Conservation (phyloP, 2,797 vertebrate genomes). For the Holocentrus rufus region DNA sequence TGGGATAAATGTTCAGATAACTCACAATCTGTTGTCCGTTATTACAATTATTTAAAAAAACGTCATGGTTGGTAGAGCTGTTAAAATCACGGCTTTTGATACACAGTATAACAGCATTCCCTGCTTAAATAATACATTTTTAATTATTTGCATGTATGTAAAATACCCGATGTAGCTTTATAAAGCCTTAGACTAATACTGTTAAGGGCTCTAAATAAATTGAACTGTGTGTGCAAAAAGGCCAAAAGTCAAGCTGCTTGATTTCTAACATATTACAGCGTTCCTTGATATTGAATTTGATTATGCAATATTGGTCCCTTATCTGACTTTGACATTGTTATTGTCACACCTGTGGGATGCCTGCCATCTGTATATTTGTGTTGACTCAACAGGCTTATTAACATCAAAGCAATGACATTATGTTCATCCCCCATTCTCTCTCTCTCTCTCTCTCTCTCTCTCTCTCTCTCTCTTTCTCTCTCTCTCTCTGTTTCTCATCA, state of each 20-base stretch:
- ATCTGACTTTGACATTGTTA: background rate
- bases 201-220: too few species aligned
- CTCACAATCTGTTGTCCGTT: too few species aligned
- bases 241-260: background rate
- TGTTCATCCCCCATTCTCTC: background rate
- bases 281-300: too few species aligned
- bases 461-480: background rate
- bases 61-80: too few species aligned
- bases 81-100: too few species aligned
- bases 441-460: background rate
- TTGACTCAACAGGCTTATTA: background rate
- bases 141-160: too few species aligned
- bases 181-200: too few species aligned
- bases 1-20: too few species aligned
- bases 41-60: too few species aligned
- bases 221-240: background rate
- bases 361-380: background rate
- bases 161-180: too few species aligned
- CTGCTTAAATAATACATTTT: too few species aligned
- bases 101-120: too few species aligned
- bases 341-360: background rate
- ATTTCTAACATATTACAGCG: background rate
- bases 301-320: background rate
- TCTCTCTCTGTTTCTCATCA: slow-evolving; percentile 30
- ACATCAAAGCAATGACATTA: slow-evolving; percentile 4